Evolutionary conservation across 2,113 vertebrate genomes (phyloP).

Genomic region (Sturnira hondurensis): DNA sequence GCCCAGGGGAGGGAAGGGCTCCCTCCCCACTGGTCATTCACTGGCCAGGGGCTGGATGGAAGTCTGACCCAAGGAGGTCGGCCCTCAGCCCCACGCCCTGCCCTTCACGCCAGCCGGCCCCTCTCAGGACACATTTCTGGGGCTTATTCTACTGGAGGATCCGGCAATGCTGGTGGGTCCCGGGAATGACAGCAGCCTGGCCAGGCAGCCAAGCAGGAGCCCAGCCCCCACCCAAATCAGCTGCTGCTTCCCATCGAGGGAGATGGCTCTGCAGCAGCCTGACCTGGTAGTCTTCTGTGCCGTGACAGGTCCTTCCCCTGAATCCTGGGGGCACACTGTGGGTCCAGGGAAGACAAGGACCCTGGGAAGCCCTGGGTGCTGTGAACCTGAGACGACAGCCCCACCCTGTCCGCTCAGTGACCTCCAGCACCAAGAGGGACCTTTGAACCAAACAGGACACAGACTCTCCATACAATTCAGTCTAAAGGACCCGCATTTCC

Average conservation of each 20-base stretch:
- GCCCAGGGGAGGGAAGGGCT: too few relatives aligned
- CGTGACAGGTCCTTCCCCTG: background rate
- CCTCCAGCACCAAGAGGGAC: background rate
- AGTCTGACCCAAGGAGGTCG: background rate
- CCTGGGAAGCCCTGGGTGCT: background rate
- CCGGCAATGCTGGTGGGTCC: background rate
- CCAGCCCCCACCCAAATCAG: too few relatives aligned
- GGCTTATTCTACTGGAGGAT: background rate
- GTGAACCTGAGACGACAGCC: background rate
- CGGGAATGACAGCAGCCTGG: background rate
- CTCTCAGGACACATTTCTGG: background rate
- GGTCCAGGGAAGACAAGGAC: background rate
- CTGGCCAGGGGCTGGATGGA: background rate
- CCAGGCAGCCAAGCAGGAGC: background rate
- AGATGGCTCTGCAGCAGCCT: too few relatives aligned
- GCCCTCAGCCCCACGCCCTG: background rate
- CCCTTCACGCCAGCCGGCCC: background rate
- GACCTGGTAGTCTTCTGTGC: accelerated
- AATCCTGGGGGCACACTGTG: accelerated
- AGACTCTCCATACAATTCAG: background rate
- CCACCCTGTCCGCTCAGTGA: background rate
- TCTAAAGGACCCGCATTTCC: background rate
- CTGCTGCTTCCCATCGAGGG: accelerated
- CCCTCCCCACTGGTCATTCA: too few relatives aligned
- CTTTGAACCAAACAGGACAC: background rate